A percentile compares a stretch with the other conserved stretches of the same genome.
phyloP scores from a whole-genome alignment of 2,888 invertebrate species.

The Drosophila siamana region DNA sequence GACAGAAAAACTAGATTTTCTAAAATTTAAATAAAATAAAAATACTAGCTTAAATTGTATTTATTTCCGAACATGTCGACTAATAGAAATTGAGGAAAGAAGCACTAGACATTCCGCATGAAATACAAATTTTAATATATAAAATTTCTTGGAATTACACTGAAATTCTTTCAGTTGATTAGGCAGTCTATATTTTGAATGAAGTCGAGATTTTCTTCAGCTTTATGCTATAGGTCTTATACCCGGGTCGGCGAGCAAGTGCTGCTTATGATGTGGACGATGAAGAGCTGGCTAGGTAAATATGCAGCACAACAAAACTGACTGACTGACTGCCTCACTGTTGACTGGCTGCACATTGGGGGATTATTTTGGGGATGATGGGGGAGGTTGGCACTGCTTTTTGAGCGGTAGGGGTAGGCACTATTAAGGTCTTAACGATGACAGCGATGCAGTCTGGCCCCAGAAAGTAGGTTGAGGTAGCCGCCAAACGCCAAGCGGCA shows the following conservation, averaged over 20 bases:
- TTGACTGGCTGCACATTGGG: slow-evolving; percentile 55
- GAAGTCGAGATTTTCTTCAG: no score
- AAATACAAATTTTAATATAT: no score
- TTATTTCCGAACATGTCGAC: no score
- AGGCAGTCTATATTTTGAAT: no score
- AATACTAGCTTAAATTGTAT: no score
- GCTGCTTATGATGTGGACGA: slow-evolving; percentile 41
- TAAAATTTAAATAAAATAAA: no score
- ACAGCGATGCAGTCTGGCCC: slow-evolving; percentile 55
- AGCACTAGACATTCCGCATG: no score
- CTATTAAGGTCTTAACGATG: slow-evolving; percentile 71
- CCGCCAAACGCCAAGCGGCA: slow-evolving; percentile 44
- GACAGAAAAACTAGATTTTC: no score
- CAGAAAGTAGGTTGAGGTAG: slow-evolving; percentile 78
- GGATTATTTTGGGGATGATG: slow-evolving; percentile 15
- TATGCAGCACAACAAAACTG: slow-evolving; percentile 64
- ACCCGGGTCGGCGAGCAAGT: slow-evolving; percentile 10
- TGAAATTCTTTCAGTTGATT: no score
- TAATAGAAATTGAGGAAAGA: no score
- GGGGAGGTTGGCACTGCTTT: slow-evolving; percentile 4
- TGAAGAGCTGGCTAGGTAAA: slow-evolving; percentile 66
- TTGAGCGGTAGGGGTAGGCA: slow-evolving; percentile 27
- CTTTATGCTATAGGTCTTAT: slow-evolving; percentile 10
- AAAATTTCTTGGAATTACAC: no score
- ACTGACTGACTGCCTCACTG: slow-evolving; percentile 64